A percentile compares a stretch with the other conserved stretches of the same genome.
These are phyloP conservation scores for Melinaea menophilus DNA, from an alignment of 2,888 invertebrate genomes.

Conservation along the genomic window DNA sequence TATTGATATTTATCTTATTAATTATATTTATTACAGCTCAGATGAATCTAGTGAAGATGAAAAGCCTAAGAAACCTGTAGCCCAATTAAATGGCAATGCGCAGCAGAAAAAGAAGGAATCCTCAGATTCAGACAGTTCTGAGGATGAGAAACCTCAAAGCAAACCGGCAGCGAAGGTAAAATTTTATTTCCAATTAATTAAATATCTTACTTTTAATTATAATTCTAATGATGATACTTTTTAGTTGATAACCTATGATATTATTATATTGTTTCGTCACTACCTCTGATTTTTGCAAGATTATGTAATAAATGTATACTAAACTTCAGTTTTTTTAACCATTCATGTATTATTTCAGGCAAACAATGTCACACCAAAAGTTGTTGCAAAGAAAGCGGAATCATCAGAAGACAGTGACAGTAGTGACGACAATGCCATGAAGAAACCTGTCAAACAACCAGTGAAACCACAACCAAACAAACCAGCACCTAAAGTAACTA, in stretches of 20 bases:
- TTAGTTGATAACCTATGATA: slow-evolving; percentile 46
- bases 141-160: slow-evolving; percentile 51
- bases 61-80: slow-evolving; percentile 43
- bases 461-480: slow-evolving; percentile 34
- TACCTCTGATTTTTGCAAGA: slow-evolving; percentile 54
- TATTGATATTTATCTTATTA: not conserved
- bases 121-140: slow-evolving; percentile 64
- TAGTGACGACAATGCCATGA: slow-evolving; percentile 43
- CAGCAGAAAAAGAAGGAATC: slow-evolving; percentile 55
- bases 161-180: slow-evolving; percentile 38
- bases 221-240: slow-evolving; percentile 46
- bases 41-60: slow-evolving; percentile 55
- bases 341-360: slow-evolving; percentile 25
- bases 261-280: slow-evolving; percentile 56
- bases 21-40: slow-evolving; percentile 34
- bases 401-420: slow-evolving; percentile 51
- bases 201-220: not conserved
- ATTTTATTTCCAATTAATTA: slow-evolving; percentile 37
- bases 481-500: slow-evolving; percentile 33
- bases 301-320: not conserved
- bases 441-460: slow-evolving; percentile 35
- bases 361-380: slow-evolving; percentile 37
- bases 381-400: slow-evolving; percentile 46
- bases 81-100: slow-evolving; percentile 54
- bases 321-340: slow-evolving; percentile 7